Conservation (phyloP, 2,113 vertebrate genomes). For the Microtus oregoni region DNA sequence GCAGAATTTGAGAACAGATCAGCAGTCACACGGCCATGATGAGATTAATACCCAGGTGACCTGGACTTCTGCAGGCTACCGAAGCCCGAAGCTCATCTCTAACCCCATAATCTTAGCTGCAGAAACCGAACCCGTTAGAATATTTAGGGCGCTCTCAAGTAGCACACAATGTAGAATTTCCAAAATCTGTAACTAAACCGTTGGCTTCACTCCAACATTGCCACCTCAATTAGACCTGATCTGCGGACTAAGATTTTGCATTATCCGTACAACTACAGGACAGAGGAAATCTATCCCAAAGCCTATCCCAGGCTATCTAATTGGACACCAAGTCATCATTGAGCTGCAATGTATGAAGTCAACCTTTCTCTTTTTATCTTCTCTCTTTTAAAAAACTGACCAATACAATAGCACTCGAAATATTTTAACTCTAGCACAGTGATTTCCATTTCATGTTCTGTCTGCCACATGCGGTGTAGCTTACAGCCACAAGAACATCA, state of each 20-base stretch:
- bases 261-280: background rate
- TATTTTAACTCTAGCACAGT: background rate
- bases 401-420: background rate
- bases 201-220: background rate
- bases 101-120: background rate
- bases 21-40: background rate
- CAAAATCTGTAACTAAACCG: background rate
- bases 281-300: background rate
- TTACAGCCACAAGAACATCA: background rate
- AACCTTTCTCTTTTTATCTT: background rate
- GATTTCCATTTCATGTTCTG: constrained; percentile 15
- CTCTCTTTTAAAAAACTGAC: background rate
- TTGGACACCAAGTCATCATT: background rate
- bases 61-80: background rate
- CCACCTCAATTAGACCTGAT: background rate
- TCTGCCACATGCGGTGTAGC: background rate
- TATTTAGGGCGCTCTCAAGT: background rate
- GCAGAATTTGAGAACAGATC: background rate
- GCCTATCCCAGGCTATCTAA: background rate
- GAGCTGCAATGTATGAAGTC: background rate
- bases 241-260: background rate
- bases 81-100: background rate
- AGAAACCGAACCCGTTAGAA: background rate
- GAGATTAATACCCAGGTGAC: background rate
- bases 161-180: background rate